Evolutionary conservation across 2,888 invertebrate species (phyloP).

Genomic region (Dryadula phaetusa): DNA sequence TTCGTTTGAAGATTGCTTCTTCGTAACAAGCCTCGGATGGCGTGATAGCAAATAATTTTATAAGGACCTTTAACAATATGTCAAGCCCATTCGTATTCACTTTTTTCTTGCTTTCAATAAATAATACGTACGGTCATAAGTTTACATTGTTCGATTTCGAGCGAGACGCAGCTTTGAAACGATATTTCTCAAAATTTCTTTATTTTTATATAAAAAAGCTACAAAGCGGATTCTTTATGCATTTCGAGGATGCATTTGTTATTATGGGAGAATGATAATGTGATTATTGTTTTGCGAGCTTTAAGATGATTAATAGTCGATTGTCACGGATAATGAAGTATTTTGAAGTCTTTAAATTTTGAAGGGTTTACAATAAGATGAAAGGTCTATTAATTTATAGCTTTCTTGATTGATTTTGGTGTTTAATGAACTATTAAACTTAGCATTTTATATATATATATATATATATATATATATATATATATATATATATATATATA

Average conservation of each 20-base stretch:
- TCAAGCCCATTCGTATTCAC: conserved; percentile 68
- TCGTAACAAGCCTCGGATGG: conserved; percentile 71
- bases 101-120: conserved; percentile 80
- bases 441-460: conserved; percentile 9
- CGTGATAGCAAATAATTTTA: conserved; percentile 84
- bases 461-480: not conserved
- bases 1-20: conserved; percentile 67
- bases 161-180: conserved; percentile 67
- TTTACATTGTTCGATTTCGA: conserved; percentile 80
- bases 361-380: conserved; percentile 48
- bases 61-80: conserved; percentile 81
- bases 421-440: conserved; percentile 25
- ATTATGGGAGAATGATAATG: conserved; percentile 83
- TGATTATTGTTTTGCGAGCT: conserved; percentile 83
- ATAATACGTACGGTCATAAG: conserved; percentile 79
- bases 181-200: conserved; percentile 76
- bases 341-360: conserved; percentile 66
- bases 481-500: not conserved
- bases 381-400: conserved; percentile 47
- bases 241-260: conserved; percentile 78
- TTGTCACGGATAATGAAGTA: conserved; percentile 80
- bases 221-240: conserved; percentile 80
- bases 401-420: conserved; percentile 45
- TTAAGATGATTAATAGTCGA: conserved; percentile 76
- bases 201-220: conserved; percentile 65